A percentile compares a stretch with the other conserved stretches of the same genome.
Conservation (phyloP, 2,113 vertebrate species). For the Noturus placidus region DNA sequence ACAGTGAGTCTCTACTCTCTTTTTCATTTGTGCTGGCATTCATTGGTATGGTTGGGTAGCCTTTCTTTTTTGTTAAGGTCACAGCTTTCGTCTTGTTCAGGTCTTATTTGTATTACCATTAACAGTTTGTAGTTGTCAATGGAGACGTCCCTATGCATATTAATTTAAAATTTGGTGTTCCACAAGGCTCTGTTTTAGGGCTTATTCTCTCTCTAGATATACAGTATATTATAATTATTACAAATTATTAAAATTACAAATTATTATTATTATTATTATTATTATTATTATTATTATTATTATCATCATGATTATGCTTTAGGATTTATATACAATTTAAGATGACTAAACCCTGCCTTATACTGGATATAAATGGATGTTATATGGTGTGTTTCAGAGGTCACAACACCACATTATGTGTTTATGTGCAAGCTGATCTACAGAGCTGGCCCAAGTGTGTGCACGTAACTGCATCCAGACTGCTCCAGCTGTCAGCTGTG, state of each 20-base stretch:
- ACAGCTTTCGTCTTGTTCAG: neutral
- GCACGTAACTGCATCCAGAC: constrained; percentile 21
- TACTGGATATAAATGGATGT: neutral
- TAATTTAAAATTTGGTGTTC: neutral
- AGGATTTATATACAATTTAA: neutral
- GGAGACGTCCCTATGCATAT: neutral
- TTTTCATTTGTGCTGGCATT: no score
- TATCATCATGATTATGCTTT: no score
- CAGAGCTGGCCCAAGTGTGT: neutral
- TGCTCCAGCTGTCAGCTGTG: constrained; percentile 73
- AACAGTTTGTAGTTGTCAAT: neutral
- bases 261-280: no score
- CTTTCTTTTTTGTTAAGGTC: neutral
- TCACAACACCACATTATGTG: constrained; percentile 29
- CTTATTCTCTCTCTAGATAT: no score
- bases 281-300: no score
- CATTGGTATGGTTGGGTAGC: no score
- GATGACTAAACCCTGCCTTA: neutral
- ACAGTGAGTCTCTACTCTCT: no score
- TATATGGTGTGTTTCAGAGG: neutral
- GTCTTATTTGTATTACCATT: neutral
- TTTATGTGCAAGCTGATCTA: constrained; percentile 23
- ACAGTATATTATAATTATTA: no score
- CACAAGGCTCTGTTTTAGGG: no score
- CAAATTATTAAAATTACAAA: no score